These are phyloP conservation scores for Babylonia areolata DNA, from an alignment of 1,140 invertebrate genomes.

Conservation along the genomic window DNA sequence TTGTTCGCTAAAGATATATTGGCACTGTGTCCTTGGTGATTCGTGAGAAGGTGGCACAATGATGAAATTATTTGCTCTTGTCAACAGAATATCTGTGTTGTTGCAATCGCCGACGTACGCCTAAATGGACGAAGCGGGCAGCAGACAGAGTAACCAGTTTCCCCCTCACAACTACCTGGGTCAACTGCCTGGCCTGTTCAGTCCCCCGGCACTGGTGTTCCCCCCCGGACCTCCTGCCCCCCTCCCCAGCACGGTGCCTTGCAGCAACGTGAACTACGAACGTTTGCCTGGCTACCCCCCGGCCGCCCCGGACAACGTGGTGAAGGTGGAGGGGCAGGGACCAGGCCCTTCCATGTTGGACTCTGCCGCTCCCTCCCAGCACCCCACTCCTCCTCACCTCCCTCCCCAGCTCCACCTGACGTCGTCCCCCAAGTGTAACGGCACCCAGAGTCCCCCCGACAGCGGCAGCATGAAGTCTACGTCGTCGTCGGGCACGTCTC, in stretches of 20 bases:
- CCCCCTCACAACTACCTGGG: background rate
- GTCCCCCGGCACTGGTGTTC: background rate
- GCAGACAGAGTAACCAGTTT: background rate
- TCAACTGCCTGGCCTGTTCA: background rate
- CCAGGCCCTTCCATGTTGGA: constrained; percentile 56
- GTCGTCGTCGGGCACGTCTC: constrained; percentile 12
- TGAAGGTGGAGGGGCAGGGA: background rate
- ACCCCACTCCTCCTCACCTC: constrained; percentile 35
- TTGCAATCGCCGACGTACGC: background rate
- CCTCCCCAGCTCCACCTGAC: constrained; percentile 19
- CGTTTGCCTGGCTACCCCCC: background rate
- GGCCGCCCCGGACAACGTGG: background rate
- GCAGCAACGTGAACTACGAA: background rate
- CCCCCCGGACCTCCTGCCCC: background rate
- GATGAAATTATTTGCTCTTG: background rate
- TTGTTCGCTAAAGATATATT: background rate
- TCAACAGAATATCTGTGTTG: background rate
- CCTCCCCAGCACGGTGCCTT: background rate
- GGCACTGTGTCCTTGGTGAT: background rate
- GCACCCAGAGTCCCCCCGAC: constrained; percentile 25
- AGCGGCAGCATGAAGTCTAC: constrained; percentile 42
- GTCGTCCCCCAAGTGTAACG: constrained; percentile 29
- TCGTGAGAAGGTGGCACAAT: background rate
- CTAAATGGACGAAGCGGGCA: constrained; percentile 16
- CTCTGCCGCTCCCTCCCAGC: constrained; percentile 57